Conservation (phyloP, 2,113 vertebrate species). For the Hucho hucho region DNA sequence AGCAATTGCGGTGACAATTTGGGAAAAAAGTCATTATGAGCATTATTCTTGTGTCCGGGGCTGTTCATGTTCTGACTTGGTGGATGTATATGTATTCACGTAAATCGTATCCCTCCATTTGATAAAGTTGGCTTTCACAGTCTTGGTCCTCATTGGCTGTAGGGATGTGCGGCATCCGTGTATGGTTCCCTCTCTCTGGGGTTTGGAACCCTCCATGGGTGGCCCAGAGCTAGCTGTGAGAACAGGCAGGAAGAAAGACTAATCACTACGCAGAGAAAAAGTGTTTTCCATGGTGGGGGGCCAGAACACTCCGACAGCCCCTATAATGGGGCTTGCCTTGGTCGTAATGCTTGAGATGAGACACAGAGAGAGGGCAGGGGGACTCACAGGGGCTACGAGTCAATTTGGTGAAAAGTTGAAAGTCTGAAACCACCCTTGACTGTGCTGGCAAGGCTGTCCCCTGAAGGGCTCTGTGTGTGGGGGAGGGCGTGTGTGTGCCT, state of each 20-base stretch:
- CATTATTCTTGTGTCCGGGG: too few relatives aligned
- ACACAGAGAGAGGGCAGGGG: background rate
- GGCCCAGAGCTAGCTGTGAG: conserved; percentile 1
- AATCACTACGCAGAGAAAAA: conserved; percentile 23
- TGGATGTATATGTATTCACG: too few relatives aligned
- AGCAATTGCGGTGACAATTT: too few relatives aligned
- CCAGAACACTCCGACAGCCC: background rate
- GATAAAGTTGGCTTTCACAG: too few relatives aligned
- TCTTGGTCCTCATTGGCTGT: background rate
- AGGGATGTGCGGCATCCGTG: background rate
- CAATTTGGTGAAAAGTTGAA: too few relatives aligned
- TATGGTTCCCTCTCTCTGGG: background rate
- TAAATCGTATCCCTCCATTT: too few relatives aligned
- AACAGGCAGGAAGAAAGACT: conserved; percentile 18
- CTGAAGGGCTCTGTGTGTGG: background rate
- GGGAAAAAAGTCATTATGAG: too few relatives aligned
- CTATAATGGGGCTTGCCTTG: background rate
- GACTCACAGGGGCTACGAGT: background rate
- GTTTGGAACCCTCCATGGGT: conserved; percentile 1
- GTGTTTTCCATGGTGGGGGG: background rate
- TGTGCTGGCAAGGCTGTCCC: conserved; percentile 35
- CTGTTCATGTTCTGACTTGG: too few relatives aligned
- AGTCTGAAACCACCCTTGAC: conserved; percentile 40
- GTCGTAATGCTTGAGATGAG: too few relatives aligned
- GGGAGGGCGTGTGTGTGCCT: background rate